These are phyloP conservation scores for Lordiphosa fenestrarum DNA, from an alignment of 2,888 invertebrate species.

Conservation along the genomic window DNA sequence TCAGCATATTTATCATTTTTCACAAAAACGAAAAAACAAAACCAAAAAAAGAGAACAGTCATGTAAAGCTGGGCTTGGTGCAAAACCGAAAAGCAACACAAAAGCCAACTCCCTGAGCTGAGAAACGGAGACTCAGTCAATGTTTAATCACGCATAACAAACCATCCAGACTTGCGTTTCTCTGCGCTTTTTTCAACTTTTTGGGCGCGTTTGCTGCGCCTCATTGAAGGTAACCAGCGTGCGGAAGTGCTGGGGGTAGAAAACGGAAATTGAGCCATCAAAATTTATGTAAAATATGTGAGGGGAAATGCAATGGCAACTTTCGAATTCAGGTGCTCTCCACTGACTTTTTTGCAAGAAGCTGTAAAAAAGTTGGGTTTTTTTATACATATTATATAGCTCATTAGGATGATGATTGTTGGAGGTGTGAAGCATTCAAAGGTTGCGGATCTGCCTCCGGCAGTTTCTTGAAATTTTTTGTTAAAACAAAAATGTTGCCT, in stretches of 20 bases:
- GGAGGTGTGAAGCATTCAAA: conserved; percentile 42
- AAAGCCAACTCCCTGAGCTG: neutral
- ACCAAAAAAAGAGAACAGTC: conserved; percentile 24
- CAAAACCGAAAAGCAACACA: conserved; percentile 20
- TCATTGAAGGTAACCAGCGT: conserved; percentile 46
- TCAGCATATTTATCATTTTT: conserved; percentile 59
- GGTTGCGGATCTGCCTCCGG: conserved; percentile 22
- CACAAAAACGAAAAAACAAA: conserved; percentile 20
- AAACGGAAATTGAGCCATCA: conserved; percentile 73
- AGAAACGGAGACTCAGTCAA: conserved; percentile 13
- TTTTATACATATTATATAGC: conserved; percentile 53
- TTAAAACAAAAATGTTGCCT: conserved; percentile 21
- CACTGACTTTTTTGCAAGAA: conserved; percentile 22
- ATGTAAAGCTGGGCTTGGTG: conserved; percentile 56
- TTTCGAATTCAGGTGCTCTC: conserved; percentile 34
- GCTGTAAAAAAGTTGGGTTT: conserved; percentile 27
- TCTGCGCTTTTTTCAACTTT: conserved; percentile 24
- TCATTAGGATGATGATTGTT: conserved; percentile 52
- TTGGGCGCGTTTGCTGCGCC: conserved; percentile 47
- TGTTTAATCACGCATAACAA: conserved; percentile 63
- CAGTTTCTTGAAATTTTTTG: conserved; percentile 33
- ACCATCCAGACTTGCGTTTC: conserved; percentile 34
- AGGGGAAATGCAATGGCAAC: conserved; percentile 5
- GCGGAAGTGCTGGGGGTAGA: conserved; percentile 57
- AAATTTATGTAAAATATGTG: conserved; percentile 12